Evolutionary conservation across 2,797 vertebrate species (phyloP), one percentile per base, ranked within the genome.

Genomic region (Rhinoraja longicauda): DNA sequence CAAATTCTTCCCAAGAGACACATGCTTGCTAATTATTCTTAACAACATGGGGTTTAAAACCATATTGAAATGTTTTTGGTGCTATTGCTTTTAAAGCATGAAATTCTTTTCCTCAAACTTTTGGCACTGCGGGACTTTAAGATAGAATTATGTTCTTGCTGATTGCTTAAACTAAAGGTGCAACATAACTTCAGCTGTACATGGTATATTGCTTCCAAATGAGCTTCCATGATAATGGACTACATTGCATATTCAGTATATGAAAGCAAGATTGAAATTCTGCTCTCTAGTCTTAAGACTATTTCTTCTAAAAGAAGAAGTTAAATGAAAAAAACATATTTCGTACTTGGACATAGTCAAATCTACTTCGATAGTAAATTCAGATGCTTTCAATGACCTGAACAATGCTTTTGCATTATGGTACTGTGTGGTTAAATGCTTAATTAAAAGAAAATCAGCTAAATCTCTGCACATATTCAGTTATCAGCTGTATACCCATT

Each of bases 391-490:
- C 90, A 26, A 36, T 45, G 88, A 72, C 45, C 67, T 24, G 64
- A 90, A 64, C 64, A 72, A 72, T 90, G 64, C 32, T 67, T 29
- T 26, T 90, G 45, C 26, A 90, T n/a, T 67, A 59, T 13, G 67
- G n/a, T 72, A 19, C 64, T 72, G 62, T 72, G 36, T 90, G 67
- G 32, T 45, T 90, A 72, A 90, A 64, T 90, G 86, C 62, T 90
- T 90, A 90, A 90, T 90, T 70, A 70, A 90, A 70, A 72, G 70
- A 90, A 90, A 64, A 72, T 90, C 64, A 90, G 64, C 90, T 90
- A 26, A 64, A 39, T 64, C 29, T 29, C 32, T 90, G 64, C 64
- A 70, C 72, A 32, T 10, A 90, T 90, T 64, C 36, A 90, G 39
- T 90, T 90, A 90, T 21, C 88, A 24, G 62, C 64, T 9, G 70